These are phyloP conservation scores for Schizotus pectinicornis DNA, from an alignment of 2,888 invertebrate genomes.

Conservation along the genomic window DNA sequence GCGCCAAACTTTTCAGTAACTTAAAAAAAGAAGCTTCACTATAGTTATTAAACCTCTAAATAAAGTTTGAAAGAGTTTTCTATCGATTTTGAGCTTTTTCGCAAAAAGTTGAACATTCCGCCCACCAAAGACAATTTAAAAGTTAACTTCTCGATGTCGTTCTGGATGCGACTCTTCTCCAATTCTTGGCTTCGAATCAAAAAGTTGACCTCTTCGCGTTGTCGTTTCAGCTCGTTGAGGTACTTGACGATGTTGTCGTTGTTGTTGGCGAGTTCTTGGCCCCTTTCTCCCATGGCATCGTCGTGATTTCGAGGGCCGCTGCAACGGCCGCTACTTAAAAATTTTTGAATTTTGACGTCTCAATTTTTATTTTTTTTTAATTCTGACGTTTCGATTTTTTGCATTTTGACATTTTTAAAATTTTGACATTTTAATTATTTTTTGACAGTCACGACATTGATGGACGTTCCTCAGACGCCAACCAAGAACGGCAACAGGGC, in stretches of 20 bases:
- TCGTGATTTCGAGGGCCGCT: not conserved
- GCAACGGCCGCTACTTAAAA: not conserved
- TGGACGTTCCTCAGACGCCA: slow-evolving; percentile 35
- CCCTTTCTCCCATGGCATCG: slow-evolving; percentile 31
- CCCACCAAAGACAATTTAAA: slow-evolving; percentile 50
- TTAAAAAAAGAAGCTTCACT: slow-evolving; percentile 13
- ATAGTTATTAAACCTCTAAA: not conserved
- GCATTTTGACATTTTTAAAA: slow-evolving; percentile 6
- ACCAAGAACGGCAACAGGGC: slow-evolving; percentile 34
- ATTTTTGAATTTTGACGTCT: not conserved
- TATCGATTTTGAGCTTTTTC: too few relatives aligned
- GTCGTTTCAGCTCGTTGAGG: slow-evolving; percentile 42
- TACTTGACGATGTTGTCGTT: slow-evolving; percentile 49
- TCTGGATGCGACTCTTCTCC: slow-evolving; percentile 45
- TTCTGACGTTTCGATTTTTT: not conserved
- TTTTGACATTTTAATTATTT: not conserved
- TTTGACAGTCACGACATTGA: slow-evolving; percentile 14
- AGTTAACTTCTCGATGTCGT: slow-evolving; percentile 50
- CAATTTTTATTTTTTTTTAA: not conserved
- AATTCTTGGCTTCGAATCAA: slow-evolving; percentile 49
- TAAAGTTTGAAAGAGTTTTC: not conserved
- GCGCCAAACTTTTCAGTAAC: slow-evolving; percentile 27
- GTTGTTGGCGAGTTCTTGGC: slow-evolving; percentile 40
- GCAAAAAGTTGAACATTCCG: not conserved
- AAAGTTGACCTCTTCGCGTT: slow-evolving; percentile 46